Evolutionary conservation across 2,797 vertebrate genomes (phyloP).

Genomic region (Mus minutoides): DNA sequence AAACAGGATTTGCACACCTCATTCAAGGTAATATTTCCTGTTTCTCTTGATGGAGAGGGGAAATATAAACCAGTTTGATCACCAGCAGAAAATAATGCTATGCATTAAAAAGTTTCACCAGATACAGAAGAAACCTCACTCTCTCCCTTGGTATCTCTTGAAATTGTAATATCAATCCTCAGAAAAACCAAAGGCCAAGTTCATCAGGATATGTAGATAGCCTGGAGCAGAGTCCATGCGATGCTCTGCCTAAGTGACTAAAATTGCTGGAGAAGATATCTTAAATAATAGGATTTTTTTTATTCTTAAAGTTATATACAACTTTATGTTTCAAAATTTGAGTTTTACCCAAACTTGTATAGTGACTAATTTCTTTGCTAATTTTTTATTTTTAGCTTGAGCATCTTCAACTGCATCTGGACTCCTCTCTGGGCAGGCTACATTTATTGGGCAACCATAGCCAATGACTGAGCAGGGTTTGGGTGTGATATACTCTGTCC

Average conservation of each 20-base stretch:
- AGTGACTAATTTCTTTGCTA: constrained; percentile 18
- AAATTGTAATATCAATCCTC: not conserved
- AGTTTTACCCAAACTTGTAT: not conserved
- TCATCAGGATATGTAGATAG: not conserved
- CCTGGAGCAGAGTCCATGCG: not conserved
- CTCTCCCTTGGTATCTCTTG: not conserved
- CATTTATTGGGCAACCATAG: not conserved
- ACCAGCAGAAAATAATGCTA: not conserved
- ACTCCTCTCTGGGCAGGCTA: not conserved
- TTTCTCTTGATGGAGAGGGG: constrained; percentile 38
- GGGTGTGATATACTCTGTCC: not conserved
- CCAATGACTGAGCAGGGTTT: not conserved
- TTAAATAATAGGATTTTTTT: not conserved
- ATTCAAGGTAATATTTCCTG: not conserved
- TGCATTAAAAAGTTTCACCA: not conserved
- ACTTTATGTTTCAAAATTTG: constrained; percentile 45
- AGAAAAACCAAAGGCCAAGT: not conserved
- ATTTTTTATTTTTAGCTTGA: not conserved
- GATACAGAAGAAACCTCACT: not conserved
- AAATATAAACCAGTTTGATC: not conserved
- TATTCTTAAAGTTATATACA: constrained; percentile 4
- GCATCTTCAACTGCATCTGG: not conserved
- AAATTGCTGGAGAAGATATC: constrained; percentile 33
- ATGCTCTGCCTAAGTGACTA: not conserved
- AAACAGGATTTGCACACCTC: not conserved